Evolutionary conservation across 2,888 invertebrate species (phyloP), one percentile per base, ranked within the genome.

Genomic region (Stenurella melanura): DNA sequence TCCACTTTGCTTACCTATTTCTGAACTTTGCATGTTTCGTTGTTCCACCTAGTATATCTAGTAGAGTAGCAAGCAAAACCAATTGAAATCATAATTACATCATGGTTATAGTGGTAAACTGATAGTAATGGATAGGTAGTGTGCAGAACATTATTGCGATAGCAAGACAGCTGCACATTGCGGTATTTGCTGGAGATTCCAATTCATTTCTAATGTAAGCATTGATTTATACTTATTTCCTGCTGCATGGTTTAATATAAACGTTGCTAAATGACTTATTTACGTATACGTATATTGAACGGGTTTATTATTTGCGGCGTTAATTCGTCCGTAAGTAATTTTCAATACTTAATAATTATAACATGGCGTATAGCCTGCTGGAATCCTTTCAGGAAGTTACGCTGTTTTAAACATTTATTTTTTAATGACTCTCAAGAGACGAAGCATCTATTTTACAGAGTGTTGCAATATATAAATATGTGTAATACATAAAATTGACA

Each of bases 91-190:
- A 66, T 67, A 67, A 57, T 68, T 54, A 30, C 26, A 30, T 26
- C 6, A 57, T 30, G 68, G 68, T 68, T 68, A 30, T 56, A 50
- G 68, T 21, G 57, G 56, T 56, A n/a, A 26, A 30, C 34, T 56
- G 54, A 68, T 67, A 19, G 68, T 57, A 68, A 68, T 56, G 30
- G 56, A 68, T 68, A 54, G 67, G 54, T 26, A 54, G 19, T 50
- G 26, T 19, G 56, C 54, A 56, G n/a, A 26, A 56, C 38, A 63
- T 63, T 68, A 56, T 26, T 17, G 68, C 56, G 30, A 26, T 57
- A 56, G 56, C 21, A 68, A 68, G 57, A 30, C 56, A 68, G 68
- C 21, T 66, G 50, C 30, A 66, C n/a, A n/a, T 50, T 66, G 66
- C 50, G 66, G 66, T 66, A 42, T 63, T 63, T 38, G 34, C 10